Evolutionary conservation across 2,888 invertebrate species (phyloP).

Genomic region (Atherix ibis): DNA sequence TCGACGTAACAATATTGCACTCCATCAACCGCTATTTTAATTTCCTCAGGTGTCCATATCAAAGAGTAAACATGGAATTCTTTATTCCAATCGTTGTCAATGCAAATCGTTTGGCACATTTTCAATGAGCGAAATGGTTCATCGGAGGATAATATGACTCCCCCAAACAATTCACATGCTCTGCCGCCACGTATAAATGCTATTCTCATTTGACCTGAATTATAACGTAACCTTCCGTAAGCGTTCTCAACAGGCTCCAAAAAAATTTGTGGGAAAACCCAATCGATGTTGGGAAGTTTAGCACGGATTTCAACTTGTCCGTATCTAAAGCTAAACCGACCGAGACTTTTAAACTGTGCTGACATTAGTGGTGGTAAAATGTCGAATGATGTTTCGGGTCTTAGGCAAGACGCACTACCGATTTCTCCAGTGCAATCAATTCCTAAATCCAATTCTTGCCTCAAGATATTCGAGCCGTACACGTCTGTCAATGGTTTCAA

Average conservation of each 20-base stretch:
- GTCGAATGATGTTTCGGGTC: conserved; percentile 13
- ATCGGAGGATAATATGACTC: conserved; percentile 18
- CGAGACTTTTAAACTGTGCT: conserved; percentile 43
- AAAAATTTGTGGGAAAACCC: conserved; percentile 57
- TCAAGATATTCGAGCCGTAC: conserved; percentile 7
- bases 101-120: conserved; percentile 16
- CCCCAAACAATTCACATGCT: conserved; percentile 29
- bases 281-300: conserved; percentile 55
- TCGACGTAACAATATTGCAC: conserved; percentile 36
- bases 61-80: conserved; percentile 51
- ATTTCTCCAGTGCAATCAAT: conserved; percentile 20
- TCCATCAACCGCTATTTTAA: conserved; percentile 36
- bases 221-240: conserved; percentile 39
- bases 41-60: conserved; percentile 39
- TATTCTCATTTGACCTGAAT: conserved; percentile 57
- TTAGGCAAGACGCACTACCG: conserved; percentile 18
- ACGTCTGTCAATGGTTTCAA: conserved; percentile 12
- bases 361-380: conserved; percentile 54
- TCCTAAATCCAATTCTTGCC: conserved; percentile 16
- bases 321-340: conserved; percentile 47
- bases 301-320: conserved; percentile 53
- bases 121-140: conserved; percentile 20
- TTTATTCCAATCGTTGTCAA: conserved; percentile 25
- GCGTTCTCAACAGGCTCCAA: conserved; percentile 44
- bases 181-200: conserved; percentile 44